Conservation (phyloP, 2,888 invertebrate genomes). For the Limnephilus marmoratus region DNA sequence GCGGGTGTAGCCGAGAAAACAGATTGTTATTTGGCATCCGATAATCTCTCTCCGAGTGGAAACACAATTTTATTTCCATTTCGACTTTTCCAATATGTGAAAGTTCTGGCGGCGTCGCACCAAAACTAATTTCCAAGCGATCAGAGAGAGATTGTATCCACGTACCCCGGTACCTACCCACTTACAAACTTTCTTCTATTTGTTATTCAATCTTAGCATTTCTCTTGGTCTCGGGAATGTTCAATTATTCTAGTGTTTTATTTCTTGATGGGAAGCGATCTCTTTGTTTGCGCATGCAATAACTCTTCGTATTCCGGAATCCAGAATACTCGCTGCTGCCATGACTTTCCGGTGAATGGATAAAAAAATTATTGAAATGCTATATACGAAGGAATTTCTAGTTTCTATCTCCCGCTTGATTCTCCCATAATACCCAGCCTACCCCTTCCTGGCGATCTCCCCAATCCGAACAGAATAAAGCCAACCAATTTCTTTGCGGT, state of each 20-base stretch:
- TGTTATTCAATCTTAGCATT: conserved; percentile 2
- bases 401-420: conserved; percentile 41
- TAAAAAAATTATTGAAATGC: conserved; percentile 37
- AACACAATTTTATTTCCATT: conserved; percentile 64
- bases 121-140: conserved; percentile 65
- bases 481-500: conserved; percentile 65
- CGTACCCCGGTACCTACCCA: not conserved
- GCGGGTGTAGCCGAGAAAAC: conserved; percentile 42
- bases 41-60: conserved; percentile 54
- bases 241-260: not conserved
- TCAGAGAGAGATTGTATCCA: conserved; percentile 52
- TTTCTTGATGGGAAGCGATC: conserved; percentile 2
- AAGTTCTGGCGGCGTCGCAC: conserved; percentile 49
- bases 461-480: conserved; percentile 51
- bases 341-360: conserved; percentile 10
- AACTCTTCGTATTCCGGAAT: not conserved
- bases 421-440: conserved; percentile 9
- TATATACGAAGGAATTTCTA: conserved; percentile 27
- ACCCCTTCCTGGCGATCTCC: conserved; percentile 21
- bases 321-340: not conserved
- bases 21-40: conserved; percentile 64
- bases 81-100: conserved; percentile 63
- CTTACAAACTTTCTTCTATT: not conserved
- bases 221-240: not conserved
- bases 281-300: not conserved